phyloP scores from a whole-genome alignment of 2,797 vertebrate species.

The Mus minutoides region DNA sequence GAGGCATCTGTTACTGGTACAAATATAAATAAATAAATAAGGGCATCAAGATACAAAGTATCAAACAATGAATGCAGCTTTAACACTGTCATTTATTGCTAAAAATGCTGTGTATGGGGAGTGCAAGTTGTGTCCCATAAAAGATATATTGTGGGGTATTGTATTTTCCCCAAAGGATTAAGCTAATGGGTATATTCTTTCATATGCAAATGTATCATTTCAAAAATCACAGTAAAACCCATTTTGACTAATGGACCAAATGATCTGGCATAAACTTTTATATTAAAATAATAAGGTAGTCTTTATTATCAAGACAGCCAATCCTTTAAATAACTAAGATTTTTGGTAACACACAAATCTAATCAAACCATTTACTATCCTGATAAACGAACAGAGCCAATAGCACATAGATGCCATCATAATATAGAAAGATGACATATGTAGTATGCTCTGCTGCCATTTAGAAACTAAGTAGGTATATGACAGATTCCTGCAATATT shows the following conservation, averaged over 20 bases:
- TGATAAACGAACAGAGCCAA: neutral
- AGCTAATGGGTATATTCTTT: neutral
- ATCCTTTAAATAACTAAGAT: neutral
- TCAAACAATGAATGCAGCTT: neutral
- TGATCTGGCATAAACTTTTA: neutral
- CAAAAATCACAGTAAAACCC: neutral
- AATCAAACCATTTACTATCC: neutral
- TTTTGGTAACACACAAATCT: neutral
- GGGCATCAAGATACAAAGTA: neutral
- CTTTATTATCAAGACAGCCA: neutral
- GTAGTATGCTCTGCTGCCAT: neutral
- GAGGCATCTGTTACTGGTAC: neutral
- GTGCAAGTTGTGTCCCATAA: neutral
- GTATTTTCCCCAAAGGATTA: neutral
- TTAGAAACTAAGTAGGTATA: neutral
- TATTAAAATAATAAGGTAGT: conserved; percentile 23
- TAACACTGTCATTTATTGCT: neutral
- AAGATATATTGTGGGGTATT: neutral
- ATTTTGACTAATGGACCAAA: neutral
- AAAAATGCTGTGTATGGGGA: neutral
- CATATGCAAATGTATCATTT: neutral
- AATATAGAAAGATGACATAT: neutral
- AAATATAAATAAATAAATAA: neutral
- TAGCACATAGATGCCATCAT: neutral
- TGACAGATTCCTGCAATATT: neutral